Percentiles rank a stretch among this genome's conserved stretches.
These are phyloP conservation scores for Papilio demoleus DNA, from an alignment of 2,888 invertebrate species.

Conservation along the genomic window DNA sequence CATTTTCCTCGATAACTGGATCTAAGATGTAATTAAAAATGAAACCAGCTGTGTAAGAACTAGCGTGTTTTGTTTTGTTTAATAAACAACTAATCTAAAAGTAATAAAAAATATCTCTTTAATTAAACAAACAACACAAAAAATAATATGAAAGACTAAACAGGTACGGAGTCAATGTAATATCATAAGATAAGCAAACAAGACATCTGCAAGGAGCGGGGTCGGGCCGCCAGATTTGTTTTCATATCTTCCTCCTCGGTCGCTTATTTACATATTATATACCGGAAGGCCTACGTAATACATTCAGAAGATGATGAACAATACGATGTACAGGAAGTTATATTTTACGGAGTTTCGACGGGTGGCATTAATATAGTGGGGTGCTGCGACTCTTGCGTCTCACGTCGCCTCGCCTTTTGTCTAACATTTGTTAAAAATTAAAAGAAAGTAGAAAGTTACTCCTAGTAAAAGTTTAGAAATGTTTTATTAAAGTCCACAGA, in stretches of 20 bases:
- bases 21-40: constrained; percentile 57
- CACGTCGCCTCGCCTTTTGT: constrained; percentile 53
- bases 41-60: constrained; percentile 28
- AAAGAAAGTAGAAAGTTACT: constrained; percentile 45
- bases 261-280: constrained; percentile 70
- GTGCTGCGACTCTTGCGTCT: constrained; percentile 52
- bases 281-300: constrained; percentile 67
- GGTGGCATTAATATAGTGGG: constrained; percentile 50
- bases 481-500: not conserved
- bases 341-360: constrained; percentile 61
- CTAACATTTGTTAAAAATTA: constrained; percentile 63
- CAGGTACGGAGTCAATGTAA: constrained; percentile 30
- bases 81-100: too few species aligned
- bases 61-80: not conserved
- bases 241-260: constrained; percentile 67
- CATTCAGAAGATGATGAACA: constrained; percentile 73
- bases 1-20: constrained; percentile 75
- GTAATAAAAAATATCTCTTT: too few species aligned
- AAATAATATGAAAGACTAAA: not conserved
- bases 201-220: constrained; percentile 47
- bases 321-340: constrained; percentile 66
- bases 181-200: constrained; percentile 46
- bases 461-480: constrained; percentile 32
- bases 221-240: constrained; percentile 51
- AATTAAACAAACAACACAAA: not conserved